phyloP scores from a whole-genome alignment of 2,113 vertebrate genomes.

The Paramormyrops kingsleyae region DNA sequence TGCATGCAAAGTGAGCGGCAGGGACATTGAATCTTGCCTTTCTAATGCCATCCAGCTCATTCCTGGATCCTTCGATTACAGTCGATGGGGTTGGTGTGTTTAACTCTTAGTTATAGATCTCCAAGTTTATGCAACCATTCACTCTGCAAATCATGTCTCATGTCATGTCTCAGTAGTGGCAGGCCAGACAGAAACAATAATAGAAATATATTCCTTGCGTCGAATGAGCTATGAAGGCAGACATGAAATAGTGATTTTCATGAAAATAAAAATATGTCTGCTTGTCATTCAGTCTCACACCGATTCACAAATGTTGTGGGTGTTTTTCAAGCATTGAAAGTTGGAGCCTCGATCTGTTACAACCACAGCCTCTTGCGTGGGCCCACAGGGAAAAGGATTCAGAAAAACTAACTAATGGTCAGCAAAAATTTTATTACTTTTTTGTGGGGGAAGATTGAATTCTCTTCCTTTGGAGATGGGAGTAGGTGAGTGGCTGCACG shows the following conservation, averaged over 20 bases:
- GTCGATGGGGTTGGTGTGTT: neutral
- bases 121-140: neutral
- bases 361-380: neutral
- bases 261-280: neutral
- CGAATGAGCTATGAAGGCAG: neutral
- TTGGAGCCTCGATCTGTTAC: neutral
- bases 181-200: neutral
- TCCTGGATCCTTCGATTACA: neutral
- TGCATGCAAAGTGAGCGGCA: neutral
- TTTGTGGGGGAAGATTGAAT: neutral
- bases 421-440: neutral
- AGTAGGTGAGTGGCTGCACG: neutral
- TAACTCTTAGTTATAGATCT: neutral
- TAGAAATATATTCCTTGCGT: neutral
- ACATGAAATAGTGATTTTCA: neutral
- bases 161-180: neutral
- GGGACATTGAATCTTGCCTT: neutral
- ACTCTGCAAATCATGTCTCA: neutral
- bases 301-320: neutral
- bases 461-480: neutral
- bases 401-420: neutral
- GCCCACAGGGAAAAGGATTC: neutral
- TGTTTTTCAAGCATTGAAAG: neutral
- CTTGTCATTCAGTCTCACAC: neutral
- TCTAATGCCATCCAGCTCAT: neutral